These are phyloP conservation scores for Labia minor DNA, from an alignment of 2,888 invertebrate genomes.

Conservation along the genomic window DNA sequence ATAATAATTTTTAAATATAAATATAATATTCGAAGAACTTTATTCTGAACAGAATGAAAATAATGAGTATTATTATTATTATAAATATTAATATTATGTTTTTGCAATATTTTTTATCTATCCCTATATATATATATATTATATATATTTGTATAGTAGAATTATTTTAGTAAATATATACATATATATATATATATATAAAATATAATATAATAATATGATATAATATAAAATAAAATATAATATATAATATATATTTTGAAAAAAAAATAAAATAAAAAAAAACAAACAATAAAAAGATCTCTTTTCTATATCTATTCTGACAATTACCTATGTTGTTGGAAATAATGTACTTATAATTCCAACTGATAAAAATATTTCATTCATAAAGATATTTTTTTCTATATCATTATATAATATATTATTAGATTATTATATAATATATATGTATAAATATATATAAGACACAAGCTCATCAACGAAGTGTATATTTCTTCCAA, in stretches of 20 bases:
- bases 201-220: background rate
- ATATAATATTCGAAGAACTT: too few species aligned
- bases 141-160: too few species aligned
- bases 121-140: background rate
- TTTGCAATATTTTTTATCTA: background rate
- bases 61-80: too few species aligned
- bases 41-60: too few species aligned
- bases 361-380: background rate
- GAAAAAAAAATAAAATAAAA: too few species aligned
- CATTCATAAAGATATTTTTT: background rate
- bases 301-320: background rate
- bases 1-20: too few species aligned
- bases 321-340: background rate
- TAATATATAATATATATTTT: too few species aligned
- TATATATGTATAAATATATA: background rate
- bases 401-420: too few species aligned
- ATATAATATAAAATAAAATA: too few species aligned
- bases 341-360: background rate
- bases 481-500: conserved; percentile 1
- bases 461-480: background rate
- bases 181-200: background rate
- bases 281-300: too few species aligned
- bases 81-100: background rate
- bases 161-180: background rate
- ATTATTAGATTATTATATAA: background rate